Evolutionary conservation across 2,113 vertebrate species (phyloP).

Genomic region (Symphodus melops): DNA sequence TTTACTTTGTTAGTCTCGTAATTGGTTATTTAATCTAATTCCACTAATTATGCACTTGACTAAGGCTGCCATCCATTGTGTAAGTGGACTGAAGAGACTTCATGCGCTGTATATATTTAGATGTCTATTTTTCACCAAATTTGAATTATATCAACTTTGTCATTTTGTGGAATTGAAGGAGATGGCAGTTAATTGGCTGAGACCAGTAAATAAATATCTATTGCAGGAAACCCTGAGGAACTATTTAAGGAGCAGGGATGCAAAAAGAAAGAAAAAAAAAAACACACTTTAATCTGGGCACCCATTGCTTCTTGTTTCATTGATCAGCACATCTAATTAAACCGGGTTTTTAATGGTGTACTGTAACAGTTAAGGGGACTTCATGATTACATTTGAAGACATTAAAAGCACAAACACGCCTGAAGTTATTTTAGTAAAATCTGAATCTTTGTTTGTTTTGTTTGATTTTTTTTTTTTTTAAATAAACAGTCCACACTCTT

Average conservation of each 20-base stretch:
- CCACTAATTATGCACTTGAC: slow-evolving; percentile 79
- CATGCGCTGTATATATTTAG: slow-evolving; percentile 56
- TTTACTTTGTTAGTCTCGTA: slow-evolving; percentile 83
- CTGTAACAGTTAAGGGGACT: neutral
- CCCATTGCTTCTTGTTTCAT: slow-evolving; percentile 3
- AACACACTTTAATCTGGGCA: neutral
- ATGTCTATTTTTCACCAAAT: slow-evolving; percentile 48
- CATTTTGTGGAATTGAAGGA: slow-evolving; percentile 58
- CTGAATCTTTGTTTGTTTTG: too few relatives aligned
- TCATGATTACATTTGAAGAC: neutral
- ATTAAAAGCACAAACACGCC: neutral
- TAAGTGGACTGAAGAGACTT: slow-evolving; percentile 68
- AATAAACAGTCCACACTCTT: neutral
- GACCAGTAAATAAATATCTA: slow-evolving; percentile 55
- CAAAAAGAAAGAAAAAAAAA: neutral
- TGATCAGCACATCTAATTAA: slow-evolving; percentile 2
- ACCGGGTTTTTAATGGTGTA: neutral
- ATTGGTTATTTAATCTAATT: slow-evolving; percentile 85
- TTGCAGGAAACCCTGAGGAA: slow-evolving; percentile 24
- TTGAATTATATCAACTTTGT: slow-evolving; percentile 64
- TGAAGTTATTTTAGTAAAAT: neutral
- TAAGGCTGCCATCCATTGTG: slow-evolving; percentile 74
- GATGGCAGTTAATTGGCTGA: slow-evolving; percentile 60
- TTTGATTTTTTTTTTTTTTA: too few relatives aligned
- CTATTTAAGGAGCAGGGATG: slow-evolving; percentile 26